These are phyloP conservation scores for Novumbra hubbsi DNA, from an alignment of 2,797 vertebrate genomes.

Conservation along the genomic window DNA sequence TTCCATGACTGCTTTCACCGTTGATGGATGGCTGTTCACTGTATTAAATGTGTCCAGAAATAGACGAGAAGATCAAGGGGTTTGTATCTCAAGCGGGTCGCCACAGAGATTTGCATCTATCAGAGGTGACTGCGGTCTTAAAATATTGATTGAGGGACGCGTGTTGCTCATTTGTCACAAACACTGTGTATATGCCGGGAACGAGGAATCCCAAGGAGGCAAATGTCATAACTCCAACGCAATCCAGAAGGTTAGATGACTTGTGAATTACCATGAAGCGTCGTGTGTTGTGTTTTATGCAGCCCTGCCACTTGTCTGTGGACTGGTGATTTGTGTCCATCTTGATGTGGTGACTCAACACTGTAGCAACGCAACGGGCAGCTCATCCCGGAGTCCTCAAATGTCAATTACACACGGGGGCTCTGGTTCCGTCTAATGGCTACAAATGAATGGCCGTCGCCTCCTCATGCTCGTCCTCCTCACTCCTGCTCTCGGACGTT, in stretches of 20 bases:
- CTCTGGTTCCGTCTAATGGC: constrained; percentile 39
- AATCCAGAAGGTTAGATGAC: not conserved
- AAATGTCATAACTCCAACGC: not conserved
- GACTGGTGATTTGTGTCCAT: not conserved
- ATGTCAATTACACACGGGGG: constrained; percentile 39
- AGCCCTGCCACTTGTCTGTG: not conserved
- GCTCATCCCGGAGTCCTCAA: constrained; percentile 31
- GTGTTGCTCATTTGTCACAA: not conserved
- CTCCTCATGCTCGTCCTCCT: not conserved
- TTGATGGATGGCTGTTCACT: constrained; percentile 14
- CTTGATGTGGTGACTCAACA: constrained; percentile 28
- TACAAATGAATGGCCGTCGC: constrained; percentile 33
- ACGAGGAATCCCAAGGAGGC: not conserved
- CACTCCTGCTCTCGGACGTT: constrained; percentile 2
- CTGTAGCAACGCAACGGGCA: constrained; percentile 26
- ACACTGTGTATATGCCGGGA: not conserved
- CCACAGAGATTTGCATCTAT: constrained; percentile 19
- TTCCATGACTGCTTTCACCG: not conserved
- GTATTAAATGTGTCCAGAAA: constrained; percentile 26
- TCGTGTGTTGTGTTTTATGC: not conserved
- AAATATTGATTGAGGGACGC: constrained; percentile 23
- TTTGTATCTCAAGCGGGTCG: constrained; percentile 5
- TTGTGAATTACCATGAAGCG: not conserved
- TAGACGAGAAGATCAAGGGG: constrained; percentile 17
- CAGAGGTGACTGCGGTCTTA: not conserved